Percentiles rank a stretch among this genome's conserved stretches.
Conservation (phyloP, 2,113 vertebrate genomes). For the Pandion haliaetus region DNA sequence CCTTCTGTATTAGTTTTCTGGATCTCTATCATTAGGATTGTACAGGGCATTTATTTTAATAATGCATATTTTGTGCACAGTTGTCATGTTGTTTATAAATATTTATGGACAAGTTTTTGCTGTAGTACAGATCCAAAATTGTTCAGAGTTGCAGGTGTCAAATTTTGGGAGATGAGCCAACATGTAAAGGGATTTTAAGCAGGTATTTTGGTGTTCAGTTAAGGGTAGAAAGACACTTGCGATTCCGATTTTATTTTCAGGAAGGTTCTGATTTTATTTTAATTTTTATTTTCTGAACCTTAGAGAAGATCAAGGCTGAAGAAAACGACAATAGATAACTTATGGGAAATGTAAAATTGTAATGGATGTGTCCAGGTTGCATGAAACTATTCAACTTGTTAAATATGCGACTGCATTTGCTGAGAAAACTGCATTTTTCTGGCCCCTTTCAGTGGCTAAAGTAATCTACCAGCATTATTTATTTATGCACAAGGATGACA, state of each 20-base stretch:
- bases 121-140: background rate
- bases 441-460: constrained; percentile 19
- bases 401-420: background rate
- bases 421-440: constrained; percentile 1
- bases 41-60: background rate
- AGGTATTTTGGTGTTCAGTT: background rate
- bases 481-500: constrained; percentile 15
- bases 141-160: background rate
- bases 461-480: constrained; percentile 11
- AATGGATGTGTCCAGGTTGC: background rate
- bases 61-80: background rate
- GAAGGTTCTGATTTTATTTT: background rate
- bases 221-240: background rate
- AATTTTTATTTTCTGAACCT: background rate
- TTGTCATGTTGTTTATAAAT: background rate
- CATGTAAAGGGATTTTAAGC: background rate
- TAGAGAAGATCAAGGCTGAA: background rate
- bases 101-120: background rate
- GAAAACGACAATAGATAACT: background rate
- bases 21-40: background rate
- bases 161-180: background rate
- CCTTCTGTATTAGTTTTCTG: background rate
- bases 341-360: background rate
- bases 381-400: background rate
- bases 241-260: background rate